phyloP scores from a whole-genome alignment of 1,140 invertebrate genomes.

The Drosophila teissieri region DNA sequence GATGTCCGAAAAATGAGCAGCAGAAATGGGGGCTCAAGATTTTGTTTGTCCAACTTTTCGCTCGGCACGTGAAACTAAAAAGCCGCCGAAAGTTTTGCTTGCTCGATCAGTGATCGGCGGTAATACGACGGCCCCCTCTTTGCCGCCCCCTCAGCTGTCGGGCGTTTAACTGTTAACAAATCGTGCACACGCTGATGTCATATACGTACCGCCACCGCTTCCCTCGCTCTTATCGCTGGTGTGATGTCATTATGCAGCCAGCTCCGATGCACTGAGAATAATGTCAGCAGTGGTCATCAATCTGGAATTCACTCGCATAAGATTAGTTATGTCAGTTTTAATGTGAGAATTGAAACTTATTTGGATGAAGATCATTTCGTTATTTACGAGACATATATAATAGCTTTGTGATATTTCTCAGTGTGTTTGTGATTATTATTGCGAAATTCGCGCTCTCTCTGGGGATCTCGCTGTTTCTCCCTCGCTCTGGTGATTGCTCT shows the following conservation, averaged over 20 bases:
- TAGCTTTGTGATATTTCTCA: background rate
- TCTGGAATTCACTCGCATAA: background rate
- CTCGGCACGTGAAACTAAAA: constrained; percentile 22
- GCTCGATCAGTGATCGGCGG: background rate
- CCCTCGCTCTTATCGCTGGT: constrained; percentile 29
- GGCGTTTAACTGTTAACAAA: constrained; percentile 79
- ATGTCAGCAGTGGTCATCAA: background rate
- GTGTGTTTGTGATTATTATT: constrained; percentile 20
- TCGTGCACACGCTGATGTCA: constrained; percentile 82
- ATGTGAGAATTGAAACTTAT: background rate
- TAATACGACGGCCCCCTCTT: background rate
- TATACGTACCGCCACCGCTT: constrained; percentile 36
- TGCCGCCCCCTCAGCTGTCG: constrained; percentile 32
- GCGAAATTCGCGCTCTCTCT: constrained; percentile 11
- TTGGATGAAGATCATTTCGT: background rate
- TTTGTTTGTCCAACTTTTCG: constrained; percentile 4
- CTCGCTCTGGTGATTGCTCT: constrained; percentile 28
- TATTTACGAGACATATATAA: background rate
- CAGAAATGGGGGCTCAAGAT: constrained; percentile 17
- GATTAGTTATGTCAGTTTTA: background rate
- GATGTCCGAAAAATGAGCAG: constrained; percentile 41
- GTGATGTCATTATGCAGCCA: constrained; percentile 60
- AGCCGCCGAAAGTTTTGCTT: constrained; percentile 11
- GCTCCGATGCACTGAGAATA: constrained; percentile 19
- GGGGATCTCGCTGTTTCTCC: background rate